Evolutionary conservation across 2,113 vertebrate genomes (phyloP), one percentile per base, ranked within the genome.

Genomic region (Oryzias woworae): DNA sequence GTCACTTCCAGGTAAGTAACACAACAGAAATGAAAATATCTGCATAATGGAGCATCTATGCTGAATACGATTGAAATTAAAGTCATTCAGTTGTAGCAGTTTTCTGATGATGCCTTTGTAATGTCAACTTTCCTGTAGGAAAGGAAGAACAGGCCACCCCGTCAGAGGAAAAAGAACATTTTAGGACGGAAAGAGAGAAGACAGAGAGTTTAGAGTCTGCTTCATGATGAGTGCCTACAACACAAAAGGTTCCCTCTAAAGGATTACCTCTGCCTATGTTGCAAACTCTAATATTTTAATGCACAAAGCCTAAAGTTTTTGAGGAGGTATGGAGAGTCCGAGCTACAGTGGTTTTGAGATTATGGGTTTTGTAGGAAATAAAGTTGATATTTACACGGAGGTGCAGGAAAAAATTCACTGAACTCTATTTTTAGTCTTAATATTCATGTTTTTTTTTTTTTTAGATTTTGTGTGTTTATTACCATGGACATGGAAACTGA

Each of bases 201-300:
- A 20, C 20, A 20, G 1, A 20, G 20, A 20, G 20, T 20, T 20
- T 20, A 36, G 12, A 12, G 87, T 54, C 84, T 43, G 18, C 90
- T 89, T 87, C 90, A 93, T 94, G 94, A 92, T 89, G 94, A 92
- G 96, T 98, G 97, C 96, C 96, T 98, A 96, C 92, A 94, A 87
- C 90, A 91, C 93, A 94, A 97, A 94, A 94, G 94, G 90, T 94
- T 94, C 92, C 92, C 94, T 96, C 96, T 95, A 97, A 98, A 98
- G 95, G 98, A 93, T 92, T 93, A 94, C 92, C 92, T 95, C 90
- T 82, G 91, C 91, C 81, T 76, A 83, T 85, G 80, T 62, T 77
- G 48, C 69, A 71, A 80, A 88, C 82, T 63, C 81, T 79, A 70
- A 42, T 10, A 49, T 78, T 85, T 85, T 78, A 89, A 60, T 69